Percentiles rank a stretch among this genome's conserved stretches.
These are phyloP conservation scores for Pseudomyrmex dendroicus DNA, from an alignment of 1,140 invertebrate genomes.

Conservation along the genomic window DNA sequence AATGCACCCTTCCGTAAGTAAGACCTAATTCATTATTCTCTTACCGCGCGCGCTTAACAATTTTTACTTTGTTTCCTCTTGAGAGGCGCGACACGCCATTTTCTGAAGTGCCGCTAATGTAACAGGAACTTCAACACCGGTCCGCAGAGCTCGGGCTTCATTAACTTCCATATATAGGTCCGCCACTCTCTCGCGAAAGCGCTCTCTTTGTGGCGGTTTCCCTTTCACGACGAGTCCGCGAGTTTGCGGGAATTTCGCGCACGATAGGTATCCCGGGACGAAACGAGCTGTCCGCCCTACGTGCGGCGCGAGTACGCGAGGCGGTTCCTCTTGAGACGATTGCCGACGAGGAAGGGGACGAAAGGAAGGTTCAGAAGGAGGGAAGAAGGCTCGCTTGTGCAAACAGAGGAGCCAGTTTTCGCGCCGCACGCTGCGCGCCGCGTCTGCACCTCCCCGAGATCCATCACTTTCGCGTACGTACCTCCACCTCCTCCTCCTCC, in stretches of 20 bases:
- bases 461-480: slow-evolving; percentile 69
- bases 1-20: slow-evolving; percentile 84
- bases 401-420: slow-evolving; percentile 78
- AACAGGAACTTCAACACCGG: background rate
- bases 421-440: slow-evolving; percentile 69
- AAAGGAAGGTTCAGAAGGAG: slow-evolving; percentile 69
- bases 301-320: slow-evolving; percentile 50
- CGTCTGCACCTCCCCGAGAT: slow-evolving; percentile 76
- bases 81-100: background rate
- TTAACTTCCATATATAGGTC: background rate
- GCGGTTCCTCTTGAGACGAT: slow-evolving; percentile 65
- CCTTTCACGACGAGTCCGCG: background rate
- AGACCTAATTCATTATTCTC: slow-evolving; percentile 31
- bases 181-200: background rate
- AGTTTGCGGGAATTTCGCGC: slow-evolving; percentile 14
- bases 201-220: background rate
- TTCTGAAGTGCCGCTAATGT: background rate
- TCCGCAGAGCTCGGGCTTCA: background rate
- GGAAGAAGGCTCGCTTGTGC: slow-evolving; percentile 75
- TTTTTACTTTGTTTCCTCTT: background rate
- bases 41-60: too few species aligned
- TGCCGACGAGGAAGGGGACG: slow-evolving; percentile 59
- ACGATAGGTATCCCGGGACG: slow-evolving; percentile 5
- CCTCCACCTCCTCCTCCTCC: slow-evolving; percentile 53
- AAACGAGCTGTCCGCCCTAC: slow-evolving; percentile 71